These are phyloP conservation scores for Psilopogon haemacephalus DNA, from an alignment of 2,113 vertebrate species.

Conservation along the genomic window DNA sequence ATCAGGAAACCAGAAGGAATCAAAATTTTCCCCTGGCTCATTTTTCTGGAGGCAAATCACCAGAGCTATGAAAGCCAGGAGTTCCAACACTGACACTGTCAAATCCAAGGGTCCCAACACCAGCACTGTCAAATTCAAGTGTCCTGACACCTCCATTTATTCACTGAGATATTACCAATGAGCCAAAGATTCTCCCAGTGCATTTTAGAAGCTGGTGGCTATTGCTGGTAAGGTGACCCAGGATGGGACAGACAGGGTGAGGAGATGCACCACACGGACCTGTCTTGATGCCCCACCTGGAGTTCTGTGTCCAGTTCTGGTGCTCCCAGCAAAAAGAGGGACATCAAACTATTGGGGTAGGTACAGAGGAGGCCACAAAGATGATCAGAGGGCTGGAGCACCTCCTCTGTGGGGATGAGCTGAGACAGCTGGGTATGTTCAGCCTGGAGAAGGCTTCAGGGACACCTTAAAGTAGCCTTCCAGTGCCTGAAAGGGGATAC, in stretches of 20 bases:
- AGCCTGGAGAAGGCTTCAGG: too few species aligned
- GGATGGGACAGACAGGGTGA: not conserved
- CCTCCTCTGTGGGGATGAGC: too few species aligned
- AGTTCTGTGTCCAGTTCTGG: too few species aligned
- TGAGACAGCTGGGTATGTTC: too few species aligned
- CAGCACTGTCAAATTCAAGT: not conserved
- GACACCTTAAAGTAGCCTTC: too few species aligned
- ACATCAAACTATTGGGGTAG: too few species aligned
- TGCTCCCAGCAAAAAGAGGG: too few species aligned
- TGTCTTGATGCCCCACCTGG: not conserved
- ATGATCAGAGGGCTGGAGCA: too few species aligned
- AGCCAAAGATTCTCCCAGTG: fast-evolving
- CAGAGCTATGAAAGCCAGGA: not conserved
- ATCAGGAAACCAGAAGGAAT: not conserved
- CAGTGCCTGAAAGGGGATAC: too few species aligned
- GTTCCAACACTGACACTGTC: too few species aligned
- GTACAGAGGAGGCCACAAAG: too few species aligned
- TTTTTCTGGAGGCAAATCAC: not conserved
- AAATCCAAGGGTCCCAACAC: not conserved
- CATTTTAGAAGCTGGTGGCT: not conserved
- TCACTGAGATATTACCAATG: not conserved
- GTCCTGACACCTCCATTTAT: not conserved
- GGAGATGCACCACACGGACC: not conserved
- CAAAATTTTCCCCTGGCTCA: not conserved
- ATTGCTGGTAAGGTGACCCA: fast-evolving